These are phyloP conservation scores for Antennarius maculatus DNA, from an alignment of 2,797 vertebrate genomes.

Conservation along the genomic window DNA sequence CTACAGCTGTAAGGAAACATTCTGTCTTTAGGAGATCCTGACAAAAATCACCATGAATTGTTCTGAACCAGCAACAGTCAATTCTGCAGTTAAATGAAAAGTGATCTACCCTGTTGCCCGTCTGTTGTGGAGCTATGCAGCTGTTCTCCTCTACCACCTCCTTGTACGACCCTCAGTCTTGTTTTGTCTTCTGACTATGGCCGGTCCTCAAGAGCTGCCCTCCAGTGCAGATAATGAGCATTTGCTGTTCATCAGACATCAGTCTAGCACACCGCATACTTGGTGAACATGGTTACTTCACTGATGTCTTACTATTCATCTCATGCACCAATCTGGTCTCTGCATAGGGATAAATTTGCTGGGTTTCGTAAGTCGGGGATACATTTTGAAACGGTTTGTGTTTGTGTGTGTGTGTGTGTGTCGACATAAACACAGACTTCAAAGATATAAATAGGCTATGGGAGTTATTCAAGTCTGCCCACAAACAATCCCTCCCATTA, in stretches of 20 bases:
- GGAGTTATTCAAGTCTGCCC: constrained; percentile 64
- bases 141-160: constrained; percentile 37
- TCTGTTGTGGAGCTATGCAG: constrained; percentile 53
- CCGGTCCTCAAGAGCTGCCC: constrained; percentile 32
- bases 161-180: constrained; percentile 22
- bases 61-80: constrained; percentile 31
- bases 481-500: constrained; percentile 67
- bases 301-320: neutral
- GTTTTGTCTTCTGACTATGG: constrained; percentile 47
- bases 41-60: constrained; percentile 14
- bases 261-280: constrained; percentile 17
- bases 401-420: constrained; percentile 11
- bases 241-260: constrained; percentile 27
- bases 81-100: constrained; percentile 38
- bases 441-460: constrained; percentile 62
- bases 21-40: neutral
- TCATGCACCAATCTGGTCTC: neutral
- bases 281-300: constrained; percentile 3
- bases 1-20: constrained; percentile 3
- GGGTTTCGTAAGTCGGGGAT: neutral
- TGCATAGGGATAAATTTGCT: neutral
- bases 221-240: constrained; percentile 61
- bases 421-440: constrained; percentile 43
- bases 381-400: too few relatives aligned
- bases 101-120: constrained; percentile 44